Evolutionary conservation across 2,888 invertebrate genomes (phyloP).

Genomic region (Eurois occulta): DNA sequence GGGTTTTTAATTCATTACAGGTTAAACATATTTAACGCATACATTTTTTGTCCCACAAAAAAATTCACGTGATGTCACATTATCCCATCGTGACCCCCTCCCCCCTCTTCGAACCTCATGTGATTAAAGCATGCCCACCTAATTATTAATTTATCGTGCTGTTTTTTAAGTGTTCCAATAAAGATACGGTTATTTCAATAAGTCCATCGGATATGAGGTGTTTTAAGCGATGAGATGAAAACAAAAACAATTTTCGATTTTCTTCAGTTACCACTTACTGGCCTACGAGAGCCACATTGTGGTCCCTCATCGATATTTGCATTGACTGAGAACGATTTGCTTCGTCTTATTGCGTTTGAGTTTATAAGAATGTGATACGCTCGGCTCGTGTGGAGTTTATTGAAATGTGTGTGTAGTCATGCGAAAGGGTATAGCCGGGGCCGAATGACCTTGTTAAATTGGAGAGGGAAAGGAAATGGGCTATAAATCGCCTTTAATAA

Average conservation of each 20-base stretch:
- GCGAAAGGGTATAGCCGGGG: constrained; percentile 7
- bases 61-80: too few relatives aligned
- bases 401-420: constrained; percentile 23
- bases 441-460: constrained; percentile 15
- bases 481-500: neutral
- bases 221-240: neutral
- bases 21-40: too few relatives aligned
- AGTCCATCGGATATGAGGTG: neutral
- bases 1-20: too few relatives aligned
- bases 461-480: constrained; percentile 4
- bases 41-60: too few relatives aligned
- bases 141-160: too few relatives aligned
- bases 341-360: constrained; percentile 32
- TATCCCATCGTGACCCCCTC: too few relatives aligned
- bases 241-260: neutral
- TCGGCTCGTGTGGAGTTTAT: constrained; percentile 22
- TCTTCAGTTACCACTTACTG: neutral
- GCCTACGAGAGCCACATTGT: neutral
- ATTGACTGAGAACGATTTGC: constrained; percentile 19
- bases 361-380: constrained; percentile 33
- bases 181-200: neutral
- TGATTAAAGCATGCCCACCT: too few relatives aligned
- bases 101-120: too few relatives aligned
- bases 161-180: neutral
- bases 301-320: constrained; percentile 29